phyloP scores from a whole-genome alignment of 2,888 invertebrate species.

The Agapostemon virescens region DNA sequence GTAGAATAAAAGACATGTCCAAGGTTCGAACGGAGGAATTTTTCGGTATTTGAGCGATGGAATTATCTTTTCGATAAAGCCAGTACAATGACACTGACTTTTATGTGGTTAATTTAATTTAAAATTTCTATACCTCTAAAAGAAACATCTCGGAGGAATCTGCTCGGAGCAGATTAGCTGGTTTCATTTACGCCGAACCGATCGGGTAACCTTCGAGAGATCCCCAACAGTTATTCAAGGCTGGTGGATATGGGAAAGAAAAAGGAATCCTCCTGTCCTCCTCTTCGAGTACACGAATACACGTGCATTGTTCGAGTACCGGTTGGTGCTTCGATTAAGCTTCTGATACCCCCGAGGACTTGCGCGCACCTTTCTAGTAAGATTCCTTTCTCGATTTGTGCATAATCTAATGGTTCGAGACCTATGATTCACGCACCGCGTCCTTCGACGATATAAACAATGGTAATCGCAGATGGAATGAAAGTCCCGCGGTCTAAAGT shows the following conservation, averaged over 20 bases:
- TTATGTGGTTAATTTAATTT: no score
- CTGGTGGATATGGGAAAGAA: conserved; percentile 45
- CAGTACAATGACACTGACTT: no score
- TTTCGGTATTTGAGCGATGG: conserved; percentile 15
- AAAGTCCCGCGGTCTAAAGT: not conserved
- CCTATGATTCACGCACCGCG: not conserved
- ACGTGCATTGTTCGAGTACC: conserved; percentile 29
- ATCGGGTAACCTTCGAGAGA: conserved; percentile 56
- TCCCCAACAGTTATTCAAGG: conserved; percentile 54
- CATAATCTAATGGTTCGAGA: conserved; percentile 13
- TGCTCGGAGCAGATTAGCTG: conserved; percentile 56
- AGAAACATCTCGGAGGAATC: no score
- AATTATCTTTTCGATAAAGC: no score
- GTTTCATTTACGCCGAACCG: conserved; percentile 60
- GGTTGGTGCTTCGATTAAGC: conserved; percentile 23
- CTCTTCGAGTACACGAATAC: conserved; percentile 1
- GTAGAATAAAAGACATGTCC: not conserved
- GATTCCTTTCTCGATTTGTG: conserved; percentile 2
- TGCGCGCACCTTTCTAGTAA: not conserved
- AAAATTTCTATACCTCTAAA: no score
- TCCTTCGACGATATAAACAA: not conserved
- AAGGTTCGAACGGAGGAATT: not conserved
- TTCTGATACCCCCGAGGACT: conserved; percentile 28
- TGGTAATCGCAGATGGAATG: not conserved
- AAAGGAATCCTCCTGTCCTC: conserved; percentile 9